Evolutionary conservation across 2,888 invertebrate genomes (phyloP).

Genomic region (Ophioninae sp.): DNA sequence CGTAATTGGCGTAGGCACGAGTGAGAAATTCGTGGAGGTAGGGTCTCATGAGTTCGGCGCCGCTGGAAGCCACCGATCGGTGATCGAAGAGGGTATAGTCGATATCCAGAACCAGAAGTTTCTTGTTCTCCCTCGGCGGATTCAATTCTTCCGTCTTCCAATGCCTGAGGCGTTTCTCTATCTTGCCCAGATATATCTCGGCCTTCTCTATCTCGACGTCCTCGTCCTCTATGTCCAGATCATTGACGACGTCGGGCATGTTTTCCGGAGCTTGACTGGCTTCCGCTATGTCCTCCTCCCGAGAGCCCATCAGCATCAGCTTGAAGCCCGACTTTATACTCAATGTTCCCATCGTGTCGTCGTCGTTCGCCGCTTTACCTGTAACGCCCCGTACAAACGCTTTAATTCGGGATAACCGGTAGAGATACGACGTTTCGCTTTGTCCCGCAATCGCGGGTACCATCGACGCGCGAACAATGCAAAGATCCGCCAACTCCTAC

Average conservation of each 20-base stretch:
- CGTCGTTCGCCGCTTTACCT: slow-evolving; percentile 94
- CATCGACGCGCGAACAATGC: neutral
- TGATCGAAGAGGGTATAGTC: slow-evolving; percentile 99
- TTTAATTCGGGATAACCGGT: too few species aligned
- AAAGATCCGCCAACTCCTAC: neutral
- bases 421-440: too few species aligned
- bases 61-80: slow-evolving; percentile 94
- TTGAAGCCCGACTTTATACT: slow-evolving; percentile 94
- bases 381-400: slow-evolving; percentile 25
- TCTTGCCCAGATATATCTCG: slow-evolving; percentile 89
- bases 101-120: slow-evolving; percentile 95
- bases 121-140: slow-evolving; percentile 92
- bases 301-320: slow-evolving; percentile 98
- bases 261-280: slow-evolving; percentile 91
- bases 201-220: slow-evolving; percentile 87
- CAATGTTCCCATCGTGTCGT: slow-evolving; percentile 87
- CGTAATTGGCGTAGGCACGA: slow-evolving; percentile 93
- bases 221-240: slow-evolving; percentile 95
- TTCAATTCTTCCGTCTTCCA: slow-evolving; percentile 92
- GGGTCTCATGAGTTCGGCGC: slow-evolving; percentile 95
- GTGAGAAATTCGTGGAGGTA: slow-evolving; percentile 96
- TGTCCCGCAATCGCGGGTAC: too few species aligned
- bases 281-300: slow-evolving; percentile 94
- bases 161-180: slow-evolving; percentile 91
- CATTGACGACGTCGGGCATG: slow-evolving; percentile 93